Base-by-base conservation (phyloP, 2,888 invertebrate genomes). In the Coremacera marginata region DNA sequence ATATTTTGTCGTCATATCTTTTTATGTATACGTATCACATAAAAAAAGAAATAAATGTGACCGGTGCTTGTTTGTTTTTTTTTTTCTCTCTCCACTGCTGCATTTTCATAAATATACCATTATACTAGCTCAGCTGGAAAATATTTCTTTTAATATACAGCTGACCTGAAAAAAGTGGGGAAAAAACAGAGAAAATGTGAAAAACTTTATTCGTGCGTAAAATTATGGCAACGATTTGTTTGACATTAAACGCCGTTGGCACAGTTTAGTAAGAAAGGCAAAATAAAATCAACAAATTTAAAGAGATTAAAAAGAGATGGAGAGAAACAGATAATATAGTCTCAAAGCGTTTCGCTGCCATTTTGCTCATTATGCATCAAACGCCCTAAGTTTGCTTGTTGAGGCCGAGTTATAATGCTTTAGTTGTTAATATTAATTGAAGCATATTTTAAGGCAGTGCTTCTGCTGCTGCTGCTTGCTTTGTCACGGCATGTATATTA, bases 21-120 rank as follows among this genome's bases (percentile, higher is more conserved):
- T 65, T 67, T 67, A 67, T 37, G 67, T 11, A 19, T 67, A 67
- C 22, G 67, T 11, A 19, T 44, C 27, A 60, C 22, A 27, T 60
- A 14, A 25, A 60, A 60, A 25, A 44, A 44, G n/a, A n/a, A 37
- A 37, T 37, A 44, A 44, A 11, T 44, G 44, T 11, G 44, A 14
- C 44, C 44, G 44, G 44, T 37, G 8, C 8, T 37, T 37, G 8
- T 37, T 37, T 37, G 1, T 44, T 44, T 44, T 44, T 44, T 44
- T 14, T 44, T 44, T 44, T 44, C 11, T 44, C 8, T 37, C 7
- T 37, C 8, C 8, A 7, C 8, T 37, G 37, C 37, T 37, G 37
- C 37, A 37, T 44, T 44, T 44, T 44, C 44, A 44, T 44, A 44
- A 44, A 44, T 44, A 44, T 44, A 44, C 44, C 44, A 44, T 44